phyloP scores from a whole-genome alignment of 2,797 vertebrate species.

The Cossypha heuglini region DNA sequence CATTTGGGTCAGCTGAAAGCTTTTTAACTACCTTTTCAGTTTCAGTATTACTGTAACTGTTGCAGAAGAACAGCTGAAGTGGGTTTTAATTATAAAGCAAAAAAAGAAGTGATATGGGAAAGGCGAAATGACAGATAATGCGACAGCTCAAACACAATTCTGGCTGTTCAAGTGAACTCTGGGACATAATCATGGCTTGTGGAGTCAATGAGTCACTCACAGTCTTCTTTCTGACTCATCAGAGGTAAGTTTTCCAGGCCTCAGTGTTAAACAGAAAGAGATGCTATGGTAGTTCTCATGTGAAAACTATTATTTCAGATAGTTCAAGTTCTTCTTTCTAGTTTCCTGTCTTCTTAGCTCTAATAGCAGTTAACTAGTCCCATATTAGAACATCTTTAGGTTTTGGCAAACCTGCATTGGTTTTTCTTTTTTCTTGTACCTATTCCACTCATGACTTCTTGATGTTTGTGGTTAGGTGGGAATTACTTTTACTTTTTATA shows the following conservation, averaged over 20 bases:
- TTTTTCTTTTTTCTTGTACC: neutral
- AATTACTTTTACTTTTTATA: neutral
- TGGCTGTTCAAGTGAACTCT: neutral
- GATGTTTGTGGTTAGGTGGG: neutral
- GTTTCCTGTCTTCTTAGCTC: neutral
- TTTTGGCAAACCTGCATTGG: neutral
- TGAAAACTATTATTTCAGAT: neutral
- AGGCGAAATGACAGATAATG: neutral
- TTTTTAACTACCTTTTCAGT: neutral
- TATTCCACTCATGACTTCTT: neutral
- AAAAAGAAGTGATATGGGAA: neutral
- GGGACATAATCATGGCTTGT: neutral
- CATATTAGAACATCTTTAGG: neutral
- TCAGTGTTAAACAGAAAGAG: neutral
- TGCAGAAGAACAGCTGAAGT: neutral
- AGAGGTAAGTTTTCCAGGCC: neutral
- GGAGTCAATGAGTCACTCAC: neutral
- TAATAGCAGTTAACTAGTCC: neutral
- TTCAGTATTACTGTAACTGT: neutral
- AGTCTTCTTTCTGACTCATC: neutral
- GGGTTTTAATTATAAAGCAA: neutral
- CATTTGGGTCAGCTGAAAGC: neutral
- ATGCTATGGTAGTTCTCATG: neutral
- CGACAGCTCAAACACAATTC: neutral
- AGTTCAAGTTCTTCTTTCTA: neutral